phyloP scores from a whole-genome alignment of 1,140 invertebrate species.

The Bombyx mori region DNA sequence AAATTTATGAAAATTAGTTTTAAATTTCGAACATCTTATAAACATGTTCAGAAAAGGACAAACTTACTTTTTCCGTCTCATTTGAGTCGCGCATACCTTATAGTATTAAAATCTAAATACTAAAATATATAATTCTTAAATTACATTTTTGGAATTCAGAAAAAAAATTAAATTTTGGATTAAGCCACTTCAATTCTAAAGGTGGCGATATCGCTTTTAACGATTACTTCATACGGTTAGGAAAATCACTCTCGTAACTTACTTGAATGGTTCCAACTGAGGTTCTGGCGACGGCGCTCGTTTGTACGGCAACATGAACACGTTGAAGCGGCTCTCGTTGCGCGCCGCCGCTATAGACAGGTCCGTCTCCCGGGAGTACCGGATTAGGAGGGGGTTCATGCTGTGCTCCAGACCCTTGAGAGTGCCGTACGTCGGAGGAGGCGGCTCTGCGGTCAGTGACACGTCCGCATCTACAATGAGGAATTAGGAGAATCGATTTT shows the following conservation, averaged over 20 bases:
- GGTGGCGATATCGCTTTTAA: background rate
- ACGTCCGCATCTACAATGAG: slow-evolving; percentile 45
- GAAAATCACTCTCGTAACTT: slow-evolving; percentile 23
- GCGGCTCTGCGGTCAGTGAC: slow-evolving; percentile 72
- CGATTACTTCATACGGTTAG: background rate
- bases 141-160: background rate
- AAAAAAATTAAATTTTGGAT: background rate
- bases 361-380: slow-evolving; percentile 92
- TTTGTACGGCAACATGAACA: slow-evolving; percentile 59
- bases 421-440: slow-evolving; percentile 78
- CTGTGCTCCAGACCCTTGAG: slow-evolving; percentile 89
- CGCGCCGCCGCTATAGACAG: slow-evolving; percentile 84
- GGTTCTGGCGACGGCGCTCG: slow-evolving; percentile 59
- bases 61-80: too few relatives aligned
- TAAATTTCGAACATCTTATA: too few relatives aligned
- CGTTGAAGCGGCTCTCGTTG: slow-evolving; percentile 74
- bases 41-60: too few relatives aligned
- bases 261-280: slow-evolving; percentile 72
- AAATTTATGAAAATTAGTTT: too few relatives aligned
- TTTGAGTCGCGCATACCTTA: background rate
- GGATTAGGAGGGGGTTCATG: slow-evolving; percentile 91
- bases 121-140: background rate
- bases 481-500: too few relatives aligned
- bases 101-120: background rate
- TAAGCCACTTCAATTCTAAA: too few relatives aligned